Percentiles rank a stretch among this genome's conserved stretches.
phyloP scores from a whole-genome alignment of 2,113 vertebrate genomes.

The Noctilio leporinus region DNA sequence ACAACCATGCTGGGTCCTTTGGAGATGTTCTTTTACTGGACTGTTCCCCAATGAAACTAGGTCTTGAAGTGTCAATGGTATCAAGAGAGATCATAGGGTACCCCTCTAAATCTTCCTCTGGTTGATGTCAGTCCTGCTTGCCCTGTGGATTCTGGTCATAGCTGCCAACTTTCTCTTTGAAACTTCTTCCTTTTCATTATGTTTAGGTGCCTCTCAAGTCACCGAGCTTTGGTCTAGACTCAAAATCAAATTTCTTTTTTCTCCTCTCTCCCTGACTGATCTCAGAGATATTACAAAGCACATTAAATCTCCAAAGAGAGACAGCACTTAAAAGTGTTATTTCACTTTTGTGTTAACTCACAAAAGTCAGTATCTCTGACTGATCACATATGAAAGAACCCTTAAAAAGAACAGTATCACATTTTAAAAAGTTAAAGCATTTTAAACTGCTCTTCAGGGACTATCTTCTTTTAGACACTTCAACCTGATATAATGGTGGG shows the following conservation, averaged over 20 bases:
- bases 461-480: constrained; percentile 66
- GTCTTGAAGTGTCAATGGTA: constrained; percentile 75
- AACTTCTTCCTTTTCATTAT: constrained; percentile 77
- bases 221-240: constrained; percentile 73
- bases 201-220: constrained; percentile 75
- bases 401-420: constrained; percentile 74
- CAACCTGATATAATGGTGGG: constrained; percentile 65
- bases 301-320: constrained; percentile 75
- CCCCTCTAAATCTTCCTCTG: constrained; percentile 73
- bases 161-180: constrained; percentile 75
- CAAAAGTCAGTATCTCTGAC: constrained; percentile 74
- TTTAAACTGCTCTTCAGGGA: constrained; percentile 69
- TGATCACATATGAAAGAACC: constrained; percentile 74
- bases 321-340: constrained; percentile 73
- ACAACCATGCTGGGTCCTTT: constrained; percentile 73
- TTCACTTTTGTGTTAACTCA: constrained; percentile 76
- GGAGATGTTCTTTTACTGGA: constrained; percentile 73
- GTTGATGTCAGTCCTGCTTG: constrained; percentile 72
- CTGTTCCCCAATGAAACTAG: constrained; percentile 73
- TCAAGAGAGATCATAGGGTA: constrained; percentile 74
- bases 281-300: constrained; percentile 75
- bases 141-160: constrained; percentile 74
- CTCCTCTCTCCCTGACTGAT: constrained; percentile 73
- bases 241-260: constrained; percentile 76
- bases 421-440: constrained; percentile 69